A percentile compares a stretch with the other conserved stretches of the same genome.
phyloP scores from a whole-genome alignment of 2,113 vertebrate genomes.

The Crotalus helleri region DNA sequence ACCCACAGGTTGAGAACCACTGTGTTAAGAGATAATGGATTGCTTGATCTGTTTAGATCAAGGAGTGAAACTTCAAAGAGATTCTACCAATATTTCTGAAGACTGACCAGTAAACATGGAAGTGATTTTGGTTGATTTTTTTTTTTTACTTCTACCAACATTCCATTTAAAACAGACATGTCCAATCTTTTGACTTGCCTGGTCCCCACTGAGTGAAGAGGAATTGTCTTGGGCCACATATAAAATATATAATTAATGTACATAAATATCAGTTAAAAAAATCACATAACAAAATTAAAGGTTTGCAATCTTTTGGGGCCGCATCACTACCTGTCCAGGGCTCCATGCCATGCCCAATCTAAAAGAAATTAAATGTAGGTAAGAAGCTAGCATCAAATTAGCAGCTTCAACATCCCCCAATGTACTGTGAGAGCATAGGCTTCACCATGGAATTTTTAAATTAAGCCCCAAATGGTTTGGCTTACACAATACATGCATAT shows the following conservation, averaged over 20 bases:
- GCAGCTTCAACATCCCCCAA: not conserved
- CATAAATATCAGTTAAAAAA: too few species aligned
- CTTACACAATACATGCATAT: not conserved
- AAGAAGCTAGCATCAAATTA: not conserved
- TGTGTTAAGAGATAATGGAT: not conserved
- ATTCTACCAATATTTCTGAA: not conserved
- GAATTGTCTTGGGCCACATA: too few species aligned
- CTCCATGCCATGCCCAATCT: too few species aligned
- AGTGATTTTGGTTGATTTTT: not conserved
- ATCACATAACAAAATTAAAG: too few species aligned
- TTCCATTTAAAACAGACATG: not conserved
- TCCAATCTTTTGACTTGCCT: too few species aligned
- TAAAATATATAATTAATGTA: too few species aligned
- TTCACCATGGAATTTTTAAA: not conserved
- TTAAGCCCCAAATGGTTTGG: not conserved
- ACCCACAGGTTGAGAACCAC: too few species aligned
- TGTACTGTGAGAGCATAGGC: not conserved
- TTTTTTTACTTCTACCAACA: not conserved
- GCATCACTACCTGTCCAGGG: too few species aligned
- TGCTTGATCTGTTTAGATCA: not conserved
- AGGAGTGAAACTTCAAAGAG: not conserved
- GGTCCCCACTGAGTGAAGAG: not conserved
- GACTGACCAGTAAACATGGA: not conserved
- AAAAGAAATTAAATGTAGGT: not conserved
- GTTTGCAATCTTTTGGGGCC: too few species aligned